These are phyloP conservation scores for Sinocyclocheilus rhinocerous DNA, from an alignment of 2,113 vertebrate species.

Conservation along the genomic window DNA sequence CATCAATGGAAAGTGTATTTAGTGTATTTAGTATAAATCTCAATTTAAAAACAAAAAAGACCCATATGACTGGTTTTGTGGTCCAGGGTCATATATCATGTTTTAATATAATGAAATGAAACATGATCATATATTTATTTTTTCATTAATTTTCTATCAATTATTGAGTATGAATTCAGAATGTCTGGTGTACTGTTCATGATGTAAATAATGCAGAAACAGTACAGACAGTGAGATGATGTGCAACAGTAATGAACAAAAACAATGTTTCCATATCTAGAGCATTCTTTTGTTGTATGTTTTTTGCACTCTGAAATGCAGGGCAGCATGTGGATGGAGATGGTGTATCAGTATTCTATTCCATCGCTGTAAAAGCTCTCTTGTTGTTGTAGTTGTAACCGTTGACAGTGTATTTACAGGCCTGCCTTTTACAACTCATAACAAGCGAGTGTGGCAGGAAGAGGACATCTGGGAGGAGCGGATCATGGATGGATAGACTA, in stretches of 20 bases:
- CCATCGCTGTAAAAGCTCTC: not conserved
- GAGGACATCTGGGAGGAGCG: conserved; percentile 18
- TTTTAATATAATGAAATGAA: too few species aligned
- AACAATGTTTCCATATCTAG: not conserved
- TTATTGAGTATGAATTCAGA: not conserved
- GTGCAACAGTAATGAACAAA: not conserved
- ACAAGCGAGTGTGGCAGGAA: not conserved
- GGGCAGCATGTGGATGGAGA: not conserved
- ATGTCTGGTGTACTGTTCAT: not conserved
- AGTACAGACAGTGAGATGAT: not conserved
- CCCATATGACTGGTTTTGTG: too few species aligned
- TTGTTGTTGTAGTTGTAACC: conserved; percentile 20
- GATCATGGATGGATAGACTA: conserved; percentile 21
- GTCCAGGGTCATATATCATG: too few species aligned
- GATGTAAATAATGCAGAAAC: not conserved
- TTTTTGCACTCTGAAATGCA: not conserved
- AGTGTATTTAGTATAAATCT: too few species aligned
- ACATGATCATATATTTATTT: too few species aligned
- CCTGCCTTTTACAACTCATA: conserved; percentile 1
- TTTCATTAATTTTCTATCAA: not conserved
- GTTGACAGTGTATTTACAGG: conserved; percentile 28
- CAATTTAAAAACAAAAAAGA: too few species aligned
- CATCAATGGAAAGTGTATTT: too few species aligned
- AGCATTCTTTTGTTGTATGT: not conserved
- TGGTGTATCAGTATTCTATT: not conserved